Conservation (phyloP, 64 coral and sea anemone genomes). For the Exaiptasia diaphana region DNA sequence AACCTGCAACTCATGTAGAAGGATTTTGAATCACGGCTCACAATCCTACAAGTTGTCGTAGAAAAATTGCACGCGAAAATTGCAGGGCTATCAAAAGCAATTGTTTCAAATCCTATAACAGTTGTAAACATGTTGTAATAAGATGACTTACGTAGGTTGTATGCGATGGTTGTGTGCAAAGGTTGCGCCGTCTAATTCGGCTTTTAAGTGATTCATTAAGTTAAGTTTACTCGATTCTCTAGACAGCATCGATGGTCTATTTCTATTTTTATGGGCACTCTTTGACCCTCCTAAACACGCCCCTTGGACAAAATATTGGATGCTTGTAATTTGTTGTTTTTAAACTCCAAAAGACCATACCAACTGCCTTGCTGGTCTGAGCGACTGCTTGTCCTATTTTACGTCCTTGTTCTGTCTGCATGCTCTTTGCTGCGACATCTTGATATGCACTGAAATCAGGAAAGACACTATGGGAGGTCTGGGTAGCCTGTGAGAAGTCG, state of each 20-base stretch:
- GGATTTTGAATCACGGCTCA: too few relatives aligned
- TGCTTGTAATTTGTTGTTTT: neutral
- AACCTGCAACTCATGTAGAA: too few relatives aligned
- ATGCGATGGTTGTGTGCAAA: neutral
- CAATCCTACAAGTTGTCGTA: too few relatives aligned
- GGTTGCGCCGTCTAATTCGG: neutral
- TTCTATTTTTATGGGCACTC: neutral
- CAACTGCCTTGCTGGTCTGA: slow-evolving; percentile 45
- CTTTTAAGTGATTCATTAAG: neutral
- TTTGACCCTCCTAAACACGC: neutral
- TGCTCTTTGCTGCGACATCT: slow-evolving; percentile 41
- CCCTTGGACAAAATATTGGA: neutral
- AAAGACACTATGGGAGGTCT: neutral
- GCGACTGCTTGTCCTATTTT: slow-evolving; percentile 55
- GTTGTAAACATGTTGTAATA: too few relatives aligned
- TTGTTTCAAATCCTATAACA: too few relatives aligned
- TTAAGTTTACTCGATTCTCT: neutral
- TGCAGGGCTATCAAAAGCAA: too few relatives aligned
- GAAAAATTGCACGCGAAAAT: too few relatives aligned
- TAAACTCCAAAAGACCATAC: neutral
- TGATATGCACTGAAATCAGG: slow-evolving; percentile 23
- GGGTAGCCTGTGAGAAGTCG: too few relatives aligned
- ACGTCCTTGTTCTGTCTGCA: slow-evolving; percentile 48
- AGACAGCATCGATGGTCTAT: neutral
- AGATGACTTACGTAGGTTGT: too few relatives aligned